These are phyloP conservation scores for Tympanoctomys barrerae DNA, from an alignment of 2,797 vertebrate genomes.

Conservation along the genomic window DNA sequence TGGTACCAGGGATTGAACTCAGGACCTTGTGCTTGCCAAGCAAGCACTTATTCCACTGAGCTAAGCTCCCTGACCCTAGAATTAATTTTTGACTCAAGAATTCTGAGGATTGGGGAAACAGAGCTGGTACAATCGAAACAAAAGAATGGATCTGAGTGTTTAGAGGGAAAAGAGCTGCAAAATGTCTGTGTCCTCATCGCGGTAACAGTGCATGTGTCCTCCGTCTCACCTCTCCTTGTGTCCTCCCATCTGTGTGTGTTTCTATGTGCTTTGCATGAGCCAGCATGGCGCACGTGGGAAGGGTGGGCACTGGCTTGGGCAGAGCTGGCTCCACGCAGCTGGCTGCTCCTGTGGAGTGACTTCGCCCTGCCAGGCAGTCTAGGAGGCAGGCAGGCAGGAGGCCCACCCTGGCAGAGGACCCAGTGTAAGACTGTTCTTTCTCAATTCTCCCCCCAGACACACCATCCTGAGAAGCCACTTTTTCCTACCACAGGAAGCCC, in stretches of 20 bases:
- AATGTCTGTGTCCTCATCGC: slow-evolving; percentile 61
- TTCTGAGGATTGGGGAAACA: slow-evolving; percentile 51
- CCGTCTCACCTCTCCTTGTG: neutral
- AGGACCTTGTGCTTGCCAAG: too few relatives aligned
- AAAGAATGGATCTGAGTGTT: slow-evolving; percentile 67
- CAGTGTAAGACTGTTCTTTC: slow-evolving; percentile 99
- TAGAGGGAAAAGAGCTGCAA: neutral
- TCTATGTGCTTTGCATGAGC: slow-evolving; percentile 62
- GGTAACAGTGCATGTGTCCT: slow-evolving; percentile 66
- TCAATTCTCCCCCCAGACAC: slow-evolving; percentile 99
- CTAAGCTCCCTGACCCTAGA: too few relatives aligned
- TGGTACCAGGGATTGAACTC: too few relatives aligned
- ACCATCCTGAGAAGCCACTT: slow-evolving; percentile 99
- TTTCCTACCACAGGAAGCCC: slow-evolving; percentile 99
- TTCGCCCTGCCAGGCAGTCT: slow-evolving; percentile 90
- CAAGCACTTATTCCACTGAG: too few relatives aligned
- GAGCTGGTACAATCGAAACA: slow-evolving; percentile 48
- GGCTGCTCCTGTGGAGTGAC: slow-evolving; percentile 87
- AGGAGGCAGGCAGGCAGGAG: slow-evolving; percentile 94
- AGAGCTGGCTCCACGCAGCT: slow-evolving; percentile 79
- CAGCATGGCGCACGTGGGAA: slow-evolving; percentile 73
- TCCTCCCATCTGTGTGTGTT: neutral
- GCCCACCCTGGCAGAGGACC: slow-evolving; percentile 97
- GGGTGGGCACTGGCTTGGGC: slow-evolving; percentile 75
- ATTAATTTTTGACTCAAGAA: slow-evolving; percentile 71